Base-by-base conservation (phyloP, 2,797 vertebrate species). In the Miichthys miiuy region DNA sequence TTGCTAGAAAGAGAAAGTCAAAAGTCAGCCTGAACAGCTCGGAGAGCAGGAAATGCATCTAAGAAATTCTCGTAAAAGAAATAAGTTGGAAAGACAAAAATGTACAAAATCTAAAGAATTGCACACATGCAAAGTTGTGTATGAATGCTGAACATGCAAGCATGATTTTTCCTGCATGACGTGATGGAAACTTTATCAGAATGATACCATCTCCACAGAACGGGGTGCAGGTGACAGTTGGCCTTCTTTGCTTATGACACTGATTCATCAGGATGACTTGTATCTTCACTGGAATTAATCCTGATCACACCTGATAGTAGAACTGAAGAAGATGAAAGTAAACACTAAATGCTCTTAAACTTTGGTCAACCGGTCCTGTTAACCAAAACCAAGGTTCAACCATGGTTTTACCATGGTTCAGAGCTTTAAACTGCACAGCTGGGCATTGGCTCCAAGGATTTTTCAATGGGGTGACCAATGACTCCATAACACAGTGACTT, bases 1-100 rank as follows among this genome's bases (percentile, higher is more conserved):
- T 78, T 66, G 66, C 56, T 65, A 56, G 72, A 79, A 64, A 57
- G 25, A 58, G 30, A 23, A 6, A 12, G 8, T 6, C 1, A 69
- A 55, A 68, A 42, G 42, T 3, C 13, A 58, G 54, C 2, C 30
- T 20, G 23, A 70, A 23, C 3, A 0, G 2, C 25, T 58, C 14
- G 12, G 7, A 56, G 5, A 72, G 23, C 14, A 38, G 9, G 12
- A 56, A 50, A 16, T 0, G 1, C 4, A 17, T 23, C 34, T 4
- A 23, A 9, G 20, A 52, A 20, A 13, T 20, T 44, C 12, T 48
- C 44, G 12, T 11, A 2, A n/a, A n/a, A 23, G 10, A 67, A 50
- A 34, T 18, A 13, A 58, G 20, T 17, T 30, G 18, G 16, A 52
- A 17, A 1, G 20, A 46, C 8, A 38, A 13, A 46, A 20, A 72